Evolutionary conservation across 92 coral and sea anemone genomes (phyloP).

Genomic region (Porites cylindrica): DNA sequence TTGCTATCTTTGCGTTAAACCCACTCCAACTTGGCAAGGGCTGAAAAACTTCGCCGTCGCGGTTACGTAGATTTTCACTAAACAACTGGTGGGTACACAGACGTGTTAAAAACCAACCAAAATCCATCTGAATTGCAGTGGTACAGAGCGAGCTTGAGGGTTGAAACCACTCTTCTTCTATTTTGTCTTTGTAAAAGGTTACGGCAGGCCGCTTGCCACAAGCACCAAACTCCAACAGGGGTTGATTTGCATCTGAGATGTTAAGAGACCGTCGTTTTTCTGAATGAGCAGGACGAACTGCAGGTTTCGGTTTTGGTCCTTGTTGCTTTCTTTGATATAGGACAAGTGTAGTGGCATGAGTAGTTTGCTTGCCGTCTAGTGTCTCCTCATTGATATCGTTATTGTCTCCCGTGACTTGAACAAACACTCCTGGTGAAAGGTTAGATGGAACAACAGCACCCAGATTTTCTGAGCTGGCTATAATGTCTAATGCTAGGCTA

Average conservation of each 20-base stretch:
- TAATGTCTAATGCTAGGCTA: constrained; percentile 61
- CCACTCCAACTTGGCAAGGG: constrained; percentile 64
- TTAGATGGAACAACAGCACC: constrained; percentile 66
- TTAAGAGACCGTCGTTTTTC: constrained; percentile 43
- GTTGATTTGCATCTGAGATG: neutral
- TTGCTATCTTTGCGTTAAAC: constrained; percentile 65
- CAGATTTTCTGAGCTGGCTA: constrained; percentile 44
- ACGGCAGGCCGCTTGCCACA: neutral
- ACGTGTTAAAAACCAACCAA: constrained; percentile 54
- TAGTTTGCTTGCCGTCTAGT: constrained; percentile 76
- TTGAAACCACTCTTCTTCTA: neutral
- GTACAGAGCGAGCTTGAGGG: constrained; percentile 25
- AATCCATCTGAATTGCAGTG: constrained; percentile 49
- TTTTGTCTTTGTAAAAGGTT: neutral
- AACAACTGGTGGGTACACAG: constrained; percentile 42
- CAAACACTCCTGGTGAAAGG: constrained; percentile 64
- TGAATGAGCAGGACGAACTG: constrained; percentile 31
- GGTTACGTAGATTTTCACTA: constrained; percentile 28
- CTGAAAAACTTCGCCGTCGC: constrained; percentile 26
- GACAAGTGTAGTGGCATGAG: constrained; percentile 72
- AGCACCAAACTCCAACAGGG: constrained; percentile 18
- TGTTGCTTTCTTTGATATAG: constrained; percentile 64
- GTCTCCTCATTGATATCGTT: constrained; percentile 76
- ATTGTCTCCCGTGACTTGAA: constrained; percentile 72
- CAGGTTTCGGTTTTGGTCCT: constrained; percentile 62